phyloP scores from a whole-genome alignment of 2,888 invertebrate genomes.

The Metalampra italica region DNA sequence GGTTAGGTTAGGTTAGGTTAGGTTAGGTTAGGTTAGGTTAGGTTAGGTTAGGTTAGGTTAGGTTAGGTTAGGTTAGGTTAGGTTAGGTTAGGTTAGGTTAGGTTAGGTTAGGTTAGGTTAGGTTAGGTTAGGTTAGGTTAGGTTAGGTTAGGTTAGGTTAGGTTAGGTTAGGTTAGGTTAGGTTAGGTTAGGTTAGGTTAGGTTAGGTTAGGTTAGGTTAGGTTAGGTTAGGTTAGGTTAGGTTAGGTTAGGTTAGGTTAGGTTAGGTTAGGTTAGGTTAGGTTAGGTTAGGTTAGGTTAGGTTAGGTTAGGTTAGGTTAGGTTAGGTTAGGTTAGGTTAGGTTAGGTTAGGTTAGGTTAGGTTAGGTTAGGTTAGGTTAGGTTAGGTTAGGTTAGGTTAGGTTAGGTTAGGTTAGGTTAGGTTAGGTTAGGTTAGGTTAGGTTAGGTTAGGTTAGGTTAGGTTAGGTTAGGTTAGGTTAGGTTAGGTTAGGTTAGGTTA shows the following conservation, averaged over 20 bases:
- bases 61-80: conserved; percentile 9
- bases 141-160: conserved; percentile 9
- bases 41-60: conserved; percentile 9
- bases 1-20: conserved; percentile 5
- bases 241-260: conserved; percentile 11
- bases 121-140: conserved; percentile 6
- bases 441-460: conserved; percentile 15
- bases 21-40: conserved; percentile 9
- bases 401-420: conserved; percentile 11
- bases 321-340: conserved; percentile 11
- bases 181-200: conserved; percentile 13
- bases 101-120: conserved; percentile 9
- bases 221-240: conserved; percentile 13
- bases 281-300: conserved; percentile 8
- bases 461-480: conserved; percentile 21
- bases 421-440: conserved; percentile 13
- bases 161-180: conserved; percentile 12
- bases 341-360: conserved; percentile 11
- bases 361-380: conserved; percentile 11
- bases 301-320: conserved; percentile 11
- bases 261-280: conserved; percentile 11
- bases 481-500: conserved; percentile 19
- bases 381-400: conserved; percentile 11
- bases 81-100: conserved; percentile 9
- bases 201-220: conserved; percentile 13